These are phyloP conservation scores for Coenobita brevimanus DNA, from an alignment of 1,140 invertebrate genomes.

Conservation along the genomic window DNA sequence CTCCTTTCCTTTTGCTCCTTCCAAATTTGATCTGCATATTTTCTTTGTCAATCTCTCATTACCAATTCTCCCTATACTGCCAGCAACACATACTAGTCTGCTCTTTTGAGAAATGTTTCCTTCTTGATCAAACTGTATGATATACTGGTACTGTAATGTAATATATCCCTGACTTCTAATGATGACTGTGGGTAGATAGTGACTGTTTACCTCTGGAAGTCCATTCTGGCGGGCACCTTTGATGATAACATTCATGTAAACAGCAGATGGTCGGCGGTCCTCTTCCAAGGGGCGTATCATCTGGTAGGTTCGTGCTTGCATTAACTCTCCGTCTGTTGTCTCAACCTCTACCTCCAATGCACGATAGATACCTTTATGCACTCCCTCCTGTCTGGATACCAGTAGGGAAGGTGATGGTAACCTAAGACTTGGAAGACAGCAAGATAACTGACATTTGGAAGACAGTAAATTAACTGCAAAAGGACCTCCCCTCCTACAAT, in stretches of 20 bases:
- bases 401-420: neutral
- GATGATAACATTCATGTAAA: constrained; percentile 80
- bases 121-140: neutral
- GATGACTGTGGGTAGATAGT: neutral
- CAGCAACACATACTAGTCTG: no score
- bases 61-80: no score
- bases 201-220: constrained; percentile 76
- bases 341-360: constrained; percentile 78
- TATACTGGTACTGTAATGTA: neutral
- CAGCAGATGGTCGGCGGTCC: constrained; percentile 80
- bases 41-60: no score
- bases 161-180: neutral
- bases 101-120: no score
- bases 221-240: constrained; percentile 81
- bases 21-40: no score
- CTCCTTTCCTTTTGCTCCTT: no score
- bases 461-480: no score
- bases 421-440: neutral
- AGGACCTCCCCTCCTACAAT: no score
- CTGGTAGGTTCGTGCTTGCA: constrained; percentile 81
- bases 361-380: constrained; percentile 81
- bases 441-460: no score
- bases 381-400: constrained; percentile 83
- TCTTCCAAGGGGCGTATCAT: constrained; percentile 76
- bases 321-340: constrained; percentile 74